phyloP scores from a whole-genome alignment of 1,140 invertebrate genomes.

The Brachionus paranguensis region DNA sequence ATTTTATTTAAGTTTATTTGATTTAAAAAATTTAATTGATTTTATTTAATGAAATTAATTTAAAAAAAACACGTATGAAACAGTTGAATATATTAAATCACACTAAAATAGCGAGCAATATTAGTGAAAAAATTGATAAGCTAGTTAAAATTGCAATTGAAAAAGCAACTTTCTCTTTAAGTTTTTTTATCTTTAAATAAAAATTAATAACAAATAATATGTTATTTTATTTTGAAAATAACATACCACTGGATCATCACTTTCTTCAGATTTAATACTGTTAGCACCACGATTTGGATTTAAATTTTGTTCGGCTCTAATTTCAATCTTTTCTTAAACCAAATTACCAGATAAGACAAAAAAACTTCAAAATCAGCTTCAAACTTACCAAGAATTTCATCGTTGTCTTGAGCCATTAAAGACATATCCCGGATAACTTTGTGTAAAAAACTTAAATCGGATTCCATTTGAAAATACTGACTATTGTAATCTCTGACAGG shows the following conservation, averaged over 20 bases:
- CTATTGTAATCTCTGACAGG: neutral
- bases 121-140: conserved; percentile 2
- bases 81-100: neutral
- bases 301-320: neutral
- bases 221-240: neutral
- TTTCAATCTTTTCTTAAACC: neutral
- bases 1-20: no score
- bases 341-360: neutral
- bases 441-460: neutral
- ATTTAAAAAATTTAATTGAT: no score
- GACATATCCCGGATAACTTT: neutral
- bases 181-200: neutral
- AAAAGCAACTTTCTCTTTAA: neutral
- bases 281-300: neutral
- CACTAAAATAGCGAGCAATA: neutral
- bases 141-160: neutral
- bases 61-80: neutral
- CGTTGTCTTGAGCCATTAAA: neutral
- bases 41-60: no score
- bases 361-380: neutral
- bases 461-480: conserved; percentile 16
- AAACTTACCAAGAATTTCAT: neutral
- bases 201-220: neutral
- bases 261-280: neutral
- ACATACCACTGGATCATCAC: neutral